phyloP scores from a whole-genome alignment of 2,797 vertebrate species.

The Amniataba percoides region DNA sequence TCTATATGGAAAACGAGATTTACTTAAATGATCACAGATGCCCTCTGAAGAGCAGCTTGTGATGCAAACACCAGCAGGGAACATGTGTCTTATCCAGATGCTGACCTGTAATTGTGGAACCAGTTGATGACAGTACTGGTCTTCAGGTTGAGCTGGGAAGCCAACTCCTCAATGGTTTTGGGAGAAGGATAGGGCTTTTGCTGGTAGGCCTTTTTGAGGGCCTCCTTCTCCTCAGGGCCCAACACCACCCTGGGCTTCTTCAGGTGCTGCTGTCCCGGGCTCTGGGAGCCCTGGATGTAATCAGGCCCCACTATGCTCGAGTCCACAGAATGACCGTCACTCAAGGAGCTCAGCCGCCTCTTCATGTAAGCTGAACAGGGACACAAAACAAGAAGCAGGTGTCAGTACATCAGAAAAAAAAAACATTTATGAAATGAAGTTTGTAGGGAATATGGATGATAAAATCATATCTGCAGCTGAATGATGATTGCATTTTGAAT shows the following conservation, averaged over 20 bases:
- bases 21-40: background rate
- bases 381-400: slow-evolving; percentile 51
- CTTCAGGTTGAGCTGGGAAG: slow-evolving; percentile 99
- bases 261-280: slow-evolving; percentile 92
- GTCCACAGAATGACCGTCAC: slow-evolving; percentile 92
- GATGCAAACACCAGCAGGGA: background rate
- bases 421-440: background rate
- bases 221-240: slow-evolving; percentile 95
- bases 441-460: background rate
- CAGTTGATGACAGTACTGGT: slow-evolving; percentile 99
- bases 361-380: slow-evolving; percentile 93
- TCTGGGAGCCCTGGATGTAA: slow-evolving; percentile 92
- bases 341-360: slow-evolving; percentile 94
- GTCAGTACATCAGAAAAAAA: slow-evolving; percentile 14
- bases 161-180: slow-evolving; percentile 99
- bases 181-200: slow-evolving; percentile 99
- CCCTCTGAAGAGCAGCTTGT: background rate
- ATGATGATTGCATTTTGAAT: background rate
- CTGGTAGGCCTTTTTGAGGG: slow-evolving; percentile 97
- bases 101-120: slow-evolving; percentile 99
- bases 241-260: slow-evolving; percentile 97
- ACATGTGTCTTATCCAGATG: background rate
- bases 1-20: background rate
- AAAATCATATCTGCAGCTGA: background rate
- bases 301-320: slow-evolving; percentile 86